A percentile compares a stretch with the other conserved stretches of the same genome.
phyloP scores from a whole-genome alignment of 2,888 invertebrate genomes.

The Tanytarsus gracilentus region DNA sequence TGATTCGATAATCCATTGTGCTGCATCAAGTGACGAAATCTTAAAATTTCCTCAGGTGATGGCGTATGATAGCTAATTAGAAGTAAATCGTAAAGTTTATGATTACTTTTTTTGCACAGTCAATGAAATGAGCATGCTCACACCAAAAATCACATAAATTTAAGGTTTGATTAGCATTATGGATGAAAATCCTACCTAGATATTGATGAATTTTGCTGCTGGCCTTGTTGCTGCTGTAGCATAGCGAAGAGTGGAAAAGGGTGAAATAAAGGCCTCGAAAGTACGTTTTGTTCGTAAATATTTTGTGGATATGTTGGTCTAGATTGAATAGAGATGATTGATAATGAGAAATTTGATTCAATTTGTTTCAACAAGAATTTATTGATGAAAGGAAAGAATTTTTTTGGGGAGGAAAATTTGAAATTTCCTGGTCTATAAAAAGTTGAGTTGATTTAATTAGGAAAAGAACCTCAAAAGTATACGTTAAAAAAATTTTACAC shows the following conservation, averaged over 20 bases:
- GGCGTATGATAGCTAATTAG: conserved; percentile 55
- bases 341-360: conserved; percentile 33
- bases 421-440: too few relatives aligned
- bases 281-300: conserved; percentile 41
- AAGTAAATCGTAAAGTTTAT: conserved; percentile 45
- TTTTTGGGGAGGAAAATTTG: background rate
- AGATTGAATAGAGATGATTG: conserved; percentile 35
- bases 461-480: too few relatives aligned
- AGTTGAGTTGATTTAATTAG: too few relatives aligned
- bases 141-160: too few relatives aligned
- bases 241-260: conserved; percentile 43
- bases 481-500: too few relatives aligned
- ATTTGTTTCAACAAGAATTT: too few relatives aligned
- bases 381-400: background rate
- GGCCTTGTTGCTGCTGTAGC: conserved; percentile 43
- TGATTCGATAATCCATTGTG: conserved; percentile 37
- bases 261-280: conserved; percentile 41
- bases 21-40: conserved; percentile 50
- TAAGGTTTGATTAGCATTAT: too few relatives aligned
- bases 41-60: conserved; percentile 52
- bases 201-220: conserved; percentile 43
- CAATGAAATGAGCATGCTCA: background rate
- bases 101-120: conserved; percentile 41
- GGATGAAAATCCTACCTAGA: conserved; percentile 35
- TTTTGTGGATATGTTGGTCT: conserved; percentile 35